Percentiles rank a stretch among this genome's conserved stretches.
These are phyloP conservation scores for Orthosia incerta DNA, from an alignment of 2,888 invertebrate genomes.

Conservation along the genomic window DNA sequence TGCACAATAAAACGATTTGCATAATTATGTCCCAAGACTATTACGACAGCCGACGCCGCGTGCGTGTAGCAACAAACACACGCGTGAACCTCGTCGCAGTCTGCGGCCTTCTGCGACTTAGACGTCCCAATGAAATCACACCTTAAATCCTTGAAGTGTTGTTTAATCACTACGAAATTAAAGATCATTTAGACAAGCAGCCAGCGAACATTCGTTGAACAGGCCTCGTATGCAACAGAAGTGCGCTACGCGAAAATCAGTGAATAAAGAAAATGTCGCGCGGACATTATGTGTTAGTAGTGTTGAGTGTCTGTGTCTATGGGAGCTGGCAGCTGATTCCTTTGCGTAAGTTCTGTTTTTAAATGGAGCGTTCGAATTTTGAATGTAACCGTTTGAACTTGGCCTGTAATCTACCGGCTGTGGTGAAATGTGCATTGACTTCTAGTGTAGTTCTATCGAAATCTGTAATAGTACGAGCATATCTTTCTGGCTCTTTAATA, in stretches of 20 bases:
- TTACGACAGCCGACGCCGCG: slow-evolving; percentile 44
- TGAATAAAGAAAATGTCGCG: slow-evolving; percentile 64
- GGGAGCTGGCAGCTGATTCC: slow-evolving; percentile 82
- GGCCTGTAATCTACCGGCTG: background rate
- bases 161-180: slow-evolving; percentile 81
- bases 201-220: slow-evolving; percentile 76
- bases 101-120: slow-evolving; percentile 46
- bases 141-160: slow-evolving; percentile 83
- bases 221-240: slow-evolving; percentile 70
- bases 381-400: slow-evolving; percentile 43
- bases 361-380: slow-evolving; percentile 26
- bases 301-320: slow-evolving; percentile 79
- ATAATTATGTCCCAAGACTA: slow-evolving; percentile 48
- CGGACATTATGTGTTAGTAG: slow-evolving; percentile 69
- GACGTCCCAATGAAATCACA: slow-evolving; percentile 67
- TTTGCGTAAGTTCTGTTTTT: slow-evolving; percentile 81
- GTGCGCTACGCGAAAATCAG: slow-evolving; percentile 51
- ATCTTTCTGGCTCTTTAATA: no score
- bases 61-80: slow-evolving; percentile 43
- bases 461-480: no score
- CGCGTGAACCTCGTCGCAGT: slow-evolving; percentile 15
- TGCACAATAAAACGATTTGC: slow-evolving; percentile 33
- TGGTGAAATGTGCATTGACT: background rate
- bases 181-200: slow-evolving; percentile 73
- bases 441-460: no score